A percentile compares a stretch with the other conserved stretches of the same genome.
Evolutionary conservation across 2,888 invertebrate species (phyloP).

Genomic region (Falcaria lacertinaria): DNA sequence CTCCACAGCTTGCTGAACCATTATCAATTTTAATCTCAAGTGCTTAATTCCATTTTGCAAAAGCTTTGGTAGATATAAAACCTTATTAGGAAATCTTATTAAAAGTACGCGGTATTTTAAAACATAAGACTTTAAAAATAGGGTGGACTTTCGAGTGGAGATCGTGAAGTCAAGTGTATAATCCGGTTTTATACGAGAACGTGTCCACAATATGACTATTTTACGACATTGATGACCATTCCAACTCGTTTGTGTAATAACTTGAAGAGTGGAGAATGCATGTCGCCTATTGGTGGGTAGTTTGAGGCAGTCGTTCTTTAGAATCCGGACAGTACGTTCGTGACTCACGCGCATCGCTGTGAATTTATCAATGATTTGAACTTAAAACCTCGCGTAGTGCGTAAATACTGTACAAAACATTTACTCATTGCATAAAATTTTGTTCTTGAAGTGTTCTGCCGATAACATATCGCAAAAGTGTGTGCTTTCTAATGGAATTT

Average conservation of each 20-base stretch:
- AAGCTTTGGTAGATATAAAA: not conserved
- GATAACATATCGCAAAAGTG: not conserved
- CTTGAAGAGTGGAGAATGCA: conserved; percentile 60
- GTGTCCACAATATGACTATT: conserved; percentile 30
- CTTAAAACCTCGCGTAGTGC: conserved; percentile 20
- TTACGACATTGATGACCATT: conserved; percentile 39
- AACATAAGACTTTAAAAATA: conserved; percentile 2
- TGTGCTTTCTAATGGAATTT: conserved; percentile 29
- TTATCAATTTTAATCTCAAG: not conserved
- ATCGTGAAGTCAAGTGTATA: conserved; percentile 29
- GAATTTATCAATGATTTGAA: conserved; percentile 29
- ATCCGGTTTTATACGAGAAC: conserved; percentile 39
- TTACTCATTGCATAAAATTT: not conserved
- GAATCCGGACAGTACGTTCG: conserved; percentile 18
- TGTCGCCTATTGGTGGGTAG: conserved; percentile 50
- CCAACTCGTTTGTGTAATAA: conserved; percentile 50
- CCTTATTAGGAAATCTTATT: not conserved
- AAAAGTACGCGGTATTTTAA: not conserved
- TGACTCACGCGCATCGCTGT: conserved; percentile 38
- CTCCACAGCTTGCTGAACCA: not conserved
- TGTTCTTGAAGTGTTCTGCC: not conserved
- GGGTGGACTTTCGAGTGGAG: conserved; percentile 21
- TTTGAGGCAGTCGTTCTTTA: conserved; percentile 17
- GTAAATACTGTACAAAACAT: conserved; percentile 14
- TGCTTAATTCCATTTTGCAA: not conserved